A percentile compares a stretch with the other conserved stretches of the same genome.
phyloP scores from a whole-genome alignment of 2,888 invertebrate species.

The Epirrhoe tristata region DNA sequence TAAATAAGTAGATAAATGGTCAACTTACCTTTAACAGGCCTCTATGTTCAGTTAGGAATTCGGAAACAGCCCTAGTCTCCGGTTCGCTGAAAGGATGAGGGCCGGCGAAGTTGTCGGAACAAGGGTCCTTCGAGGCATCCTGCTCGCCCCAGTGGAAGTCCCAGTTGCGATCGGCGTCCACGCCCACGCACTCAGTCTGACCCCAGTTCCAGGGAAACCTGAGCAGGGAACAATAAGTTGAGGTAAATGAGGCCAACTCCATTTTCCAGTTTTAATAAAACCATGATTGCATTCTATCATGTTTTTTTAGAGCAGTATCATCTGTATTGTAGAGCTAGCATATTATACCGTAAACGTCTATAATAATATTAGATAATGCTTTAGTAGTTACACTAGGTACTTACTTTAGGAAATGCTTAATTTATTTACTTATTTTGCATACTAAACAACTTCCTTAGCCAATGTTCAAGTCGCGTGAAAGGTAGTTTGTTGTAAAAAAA shows the following conservation, averaged over 20 bases:
- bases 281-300: neutral
- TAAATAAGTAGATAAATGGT: neutral
- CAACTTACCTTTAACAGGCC: conserved; percentile 86
- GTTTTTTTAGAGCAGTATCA: no score
- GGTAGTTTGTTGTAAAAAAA: no score
- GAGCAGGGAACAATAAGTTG: neutral
- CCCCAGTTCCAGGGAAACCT: conserved; percentile 86
- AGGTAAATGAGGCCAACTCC: neutral
- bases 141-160: conserved; percentile 89
- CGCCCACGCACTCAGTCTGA: conserved; percentile 88
- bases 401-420: no score
- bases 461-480: no score
- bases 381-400: no score
- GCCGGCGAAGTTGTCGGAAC: conserved; percentile 91
- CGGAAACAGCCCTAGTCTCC: conserved; percentile 89
- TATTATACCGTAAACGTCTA: no score
- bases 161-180: conserved; percentile 92
- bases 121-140: conserved; percentile 89
- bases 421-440: no score
- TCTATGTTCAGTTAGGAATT: conserved; percentile 84
- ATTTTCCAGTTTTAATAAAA: neutral
- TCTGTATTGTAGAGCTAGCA: no score
- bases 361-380: no score
- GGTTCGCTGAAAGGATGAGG: conserved; percentile 91
- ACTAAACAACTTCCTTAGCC: no score